Evolutionary conservation across 1,140 invertebrate genomes (phyloP), one percentile per base, ranked within the genome.

Genomic region (Tyrophagus putrescentiae): DNA sequence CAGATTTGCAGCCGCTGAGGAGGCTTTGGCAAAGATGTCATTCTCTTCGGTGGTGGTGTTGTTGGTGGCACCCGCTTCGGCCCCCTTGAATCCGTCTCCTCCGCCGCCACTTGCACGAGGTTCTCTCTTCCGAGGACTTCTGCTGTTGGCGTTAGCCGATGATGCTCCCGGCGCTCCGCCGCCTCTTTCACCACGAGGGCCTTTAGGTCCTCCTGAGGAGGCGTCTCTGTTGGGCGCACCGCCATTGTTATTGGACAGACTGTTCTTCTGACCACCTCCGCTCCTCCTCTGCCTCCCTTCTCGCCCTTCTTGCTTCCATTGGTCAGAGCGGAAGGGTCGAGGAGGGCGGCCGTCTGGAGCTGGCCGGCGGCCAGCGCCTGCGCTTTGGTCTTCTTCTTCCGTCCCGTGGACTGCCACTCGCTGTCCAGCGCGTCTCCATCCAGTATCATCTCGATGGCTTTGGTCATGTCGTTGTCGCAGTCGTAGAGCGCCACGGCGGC

Each of bases 401-500:
- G 89, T 27, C 84, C 76, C 23, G 78, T 80, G 54, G 80, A 84
- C 67, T 81, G 79, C 84, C 84, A 87, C 72, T 82, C 81, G 67
- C 78, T 52, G 7, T 60, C 63, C 29, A 60, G 23, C 45, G 28
- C 52, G 64, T 72, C 75, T 57, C 81, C 79, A 67, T 87, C 84
- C n/a, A 84, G 73, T 28, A 87, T 76, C 75, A 83, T 81, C 63
- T 82, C 80, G 42, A 82, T 79, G 52, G 88, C 87, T 65, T 78
- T 66, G 29, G 72, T 68, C 31, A 68, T 57, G 64, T 75, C 72
- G 67, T 74, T 69, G 54, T 71, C 68, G 64, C 70, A 72, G 65
- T 75, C 73, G 60, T 74, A 72, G 23, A 75, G 66, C 32, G 73
- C 73, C 61, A 73, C 68, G 21, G 67, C 66, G 27, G 71, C 72